Conservation (phyloP, 2,113 vertebrate genomes). For the Mastomys coucha region DNA sequence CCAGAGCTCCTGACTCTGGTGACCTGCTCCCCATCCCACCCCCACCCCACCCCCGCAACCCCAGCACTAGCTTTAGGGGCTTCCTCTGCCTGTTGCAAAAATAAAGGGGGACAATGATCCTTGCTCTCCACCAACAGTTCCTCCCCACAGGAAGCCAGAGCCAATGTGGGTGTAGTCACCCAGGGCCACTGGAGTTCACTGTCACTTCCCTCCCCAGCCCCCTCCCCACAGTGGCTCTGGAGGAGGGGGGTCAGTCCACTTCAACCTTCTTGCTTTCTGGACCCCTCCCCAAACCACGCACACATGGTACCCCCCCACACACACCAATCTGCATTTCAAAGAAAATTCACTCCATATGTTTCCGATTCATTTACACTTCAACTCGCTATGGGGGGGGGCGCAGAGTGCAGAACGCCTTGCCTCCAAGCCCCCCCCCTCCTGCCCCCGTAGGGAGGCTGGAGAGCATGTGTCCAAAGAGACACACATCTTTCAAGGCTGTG, state of each 20-base stretch:
- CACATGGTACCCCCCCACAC: slow-evolving; percentile 76
- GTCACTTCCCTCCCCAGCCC: slow-evolving; percentile 33
- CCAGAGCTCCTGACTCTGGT: not conserved
- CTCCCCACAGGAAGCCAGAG: slow-evolving; percentile 66
- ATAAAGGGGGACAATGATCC: slow-evolving; percentile 27
- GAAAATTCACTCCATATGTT: slow-evolving; percentile 83
- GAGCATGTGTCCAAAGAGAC: slow-evolving; percentile 72
- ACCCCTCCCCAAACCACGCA: slow-evolving; percentile 70
- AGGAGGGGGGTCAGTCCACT: slow-evolving; percentile 77
- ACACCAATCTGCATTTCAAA: slow-evolving; percentile 84
- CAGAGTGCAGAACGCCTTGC: slow-evolving; percentile 59
- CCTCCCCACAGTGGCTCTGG: not conserved
- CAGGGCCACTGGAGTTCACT: slow-evolving; percentile 69
- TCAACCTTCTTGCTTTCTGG: slow-evolving; percentile 58
- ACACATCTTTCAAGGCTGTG: slow-evolving; percentile 35
- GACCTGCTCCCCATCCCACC: not conserved
- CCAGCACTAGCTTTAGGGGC: not conserved
- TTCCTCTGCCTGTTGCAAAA: slow-evolving; percentile 47
- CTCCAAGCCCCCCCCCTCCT: slow-evolving; percentile 47
- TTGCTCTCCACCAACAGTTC: not conserved
- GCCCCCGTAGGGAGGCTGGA: slow-evolving; percentile 63
- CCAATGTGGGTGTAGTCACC: slow-evolving; percentile 60
- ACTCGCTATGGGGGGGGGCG: slow-evolving; percentile 70
- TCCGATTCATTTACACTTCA: slow-evolving; percentile 84
- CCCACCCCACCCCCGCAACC: not conserved